These are phyloP conservation scores for Abramis brama DNA, from an alignment of 2,113 vertebrate species.

Conservation along the genomic window DNA sequence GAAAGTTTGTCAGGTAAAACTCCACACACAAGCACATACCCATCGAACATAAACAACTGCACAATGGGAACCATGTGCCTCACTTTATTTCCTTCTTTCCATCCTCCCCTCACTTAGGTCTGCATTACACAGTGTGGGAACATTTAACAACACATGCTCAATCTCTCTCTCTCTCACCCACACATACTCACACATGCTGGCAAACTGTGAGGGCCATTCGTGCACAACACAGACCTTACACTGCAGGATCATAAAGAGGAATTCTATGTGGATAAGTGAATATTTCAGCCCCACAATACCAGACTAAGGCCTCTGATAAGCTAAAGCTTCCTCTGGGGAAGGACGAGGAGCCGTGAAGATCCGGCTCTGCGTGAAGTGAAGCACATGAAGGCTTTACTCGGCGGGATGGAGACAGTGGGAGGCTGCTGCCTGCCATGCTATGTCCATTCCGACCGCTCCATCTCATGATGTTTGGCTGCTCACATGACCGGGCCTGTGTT, in stretches of 20 bases:
- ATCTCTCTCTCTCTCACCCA: constrained; percentile 23
- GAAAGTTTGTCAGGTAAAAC: constrained; percentile 36
- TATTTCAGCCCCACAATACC: constrained; percentile 9
- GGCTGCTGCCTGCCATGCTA: constrained; percentile 11
- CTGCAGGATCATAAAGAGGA: constrained; percentile 34
- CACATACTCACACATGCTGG: constrained; percentile 48
- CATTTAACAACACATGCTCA: constrained; percentile 44
- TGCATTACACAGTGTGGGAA: constrained; percentile 50
- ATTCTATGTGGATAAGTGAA: constrained; percentile 42
- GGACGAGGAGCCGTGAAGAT: not conserved
- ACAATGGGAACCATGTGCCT: constrained; percentile 50
- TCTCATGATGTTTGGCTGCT: constrained; percentile 22
- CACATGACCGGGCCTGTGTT: constrained; percentile 46
- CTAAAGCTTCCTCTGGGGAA: constrained; percentile 22
- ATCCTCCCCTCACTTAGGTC: constrained; percentile 38
- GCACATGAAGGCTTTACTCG: constrained; percentile 10
- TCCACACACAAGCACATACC: constrained; percentile 8
- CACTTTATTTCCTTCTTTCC: constrained; percentile 38
- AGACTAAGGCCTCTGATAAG: constrained; percentile 22
- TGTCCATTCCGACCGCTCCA: constrained; percentile 25
- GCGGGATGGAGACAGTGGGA: constrained; percentile 17
- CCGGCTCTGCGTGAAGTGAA: not conserved
- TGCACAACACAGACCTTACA: not conserved
- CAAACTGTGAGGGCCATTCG: constrained; percentile 16
- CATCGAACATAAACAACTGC: constrained; percentile 41